Evolutionary conservation across 2,113 vertebrate genomes (phyloP).

Genomic region (Coreoperca whiteheadi): DNA sequence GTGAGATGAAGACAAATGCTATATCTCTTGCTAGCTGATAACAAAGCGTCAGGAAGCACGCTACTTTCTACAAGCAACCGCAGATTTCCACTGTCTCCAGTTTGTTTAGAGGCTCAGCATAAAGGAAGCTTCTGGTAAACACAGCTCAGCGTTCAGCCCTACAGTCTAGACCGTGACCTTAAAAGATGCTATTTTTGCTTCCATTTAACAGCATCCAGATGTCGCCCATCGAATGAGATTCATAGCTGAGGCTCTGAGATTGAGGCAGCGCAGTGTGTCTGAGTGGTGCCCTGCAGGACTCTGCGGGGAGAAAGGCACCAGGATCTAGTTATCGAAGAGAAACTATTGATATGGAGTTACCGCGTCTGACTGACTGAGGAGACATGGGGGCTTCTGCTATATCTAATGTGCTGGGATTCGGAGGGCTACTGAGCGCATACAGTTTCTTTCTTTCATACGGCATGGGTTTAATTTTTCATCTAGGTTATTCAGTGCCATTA

Average conservation of each 20-base stretch:
- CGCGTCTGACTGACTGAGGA: not conserved
- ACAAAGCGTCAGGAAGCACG: not conserved
- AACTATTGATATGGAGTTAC: constrained; percentile 9
- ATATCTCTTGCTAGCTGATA: too few species aligned
- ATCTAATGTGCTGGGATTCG: not conserved
- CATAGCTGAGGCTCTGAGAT: constrained; percentile 18
- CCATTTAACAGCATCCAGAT: constrained; percentile 38
- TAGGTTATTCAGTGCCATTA: not conserved
- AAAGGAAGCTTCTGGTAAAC: not conserved
- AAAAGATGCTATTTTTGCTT: constrained; percentile 48
- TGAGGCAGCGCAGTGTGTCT: constrained; percentile 13
- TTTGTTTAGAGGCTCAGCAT: not conserved
- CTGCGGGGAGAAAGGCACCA: not conserved
- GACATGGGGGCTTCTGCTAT: not conserved
- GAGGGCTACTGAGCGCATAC: not conserved
- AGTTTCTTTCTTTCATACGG: not conserved
- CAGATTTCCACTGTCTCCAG: not conserved
- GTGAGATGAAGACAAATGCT: too few species aligned
- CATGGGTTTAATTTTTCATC: not conserved
- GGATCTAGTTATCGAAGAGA: constrained; percentile 13
- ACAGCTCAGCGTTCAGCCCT: not conserved
- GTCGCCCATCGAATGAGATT: constrained; percentile 27
- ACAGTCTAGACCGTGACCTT: constrained; percentile 50
- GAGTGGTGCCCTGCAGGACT: constrained; percentile 29
- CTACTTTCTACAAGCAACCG: not conserved